These are phyloP conservation scores for Pseudomyrmex flavicornis DNA, from an alignment of 1,140 invertebrate genomes.

Conservation along the genomic window DNA sequence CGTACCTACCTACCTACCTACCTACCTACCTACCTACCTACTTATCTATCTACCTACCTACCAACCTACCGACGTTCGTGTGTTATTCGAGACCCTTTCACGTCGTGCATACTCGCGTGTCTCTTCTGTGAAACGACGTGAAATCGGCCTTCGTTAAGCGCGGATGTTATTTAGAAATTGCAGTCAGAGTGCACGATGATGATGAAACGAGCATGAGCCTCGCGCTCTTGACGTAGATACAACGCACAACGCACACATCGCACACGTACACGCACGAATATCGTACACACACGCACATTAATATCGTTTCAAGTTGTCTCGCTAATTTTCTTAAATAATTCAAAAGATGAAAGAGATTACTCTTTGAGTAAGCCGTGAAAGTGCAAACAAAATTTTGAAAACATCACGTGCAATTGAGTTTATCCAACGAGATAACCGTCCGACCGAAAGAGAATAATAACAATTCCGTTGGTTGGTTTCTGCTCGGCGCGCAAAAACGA, in stretches of 20 bases:
- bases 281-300: no score
- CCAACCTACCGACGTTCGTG: background rate
- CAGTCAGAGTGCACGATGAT: constrained; percentile 6
- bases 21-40: background rate
- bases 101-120: constrained; percentile 2
- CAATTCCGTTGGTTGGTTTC: background rate
- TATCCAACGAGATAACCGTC: background rate
- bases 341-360: background rate
- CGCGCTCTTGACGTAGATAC: no score
- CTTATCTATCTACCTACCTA: background rate
- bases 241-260: no score
- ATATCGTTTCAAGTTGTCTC: background rate
- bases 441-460: background rate
- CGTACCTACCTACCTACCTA: constrained; percentile 34
- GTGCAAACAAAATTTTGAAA: background rate
- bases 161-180: constrained; percentile 12
- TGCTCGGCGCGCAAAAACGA: background rate
- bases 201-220: background rate
- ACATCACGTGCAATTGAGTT: background rate
- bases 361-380: background rate
- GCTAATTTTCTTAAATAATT: background rate
- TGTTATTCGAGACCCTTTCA: constrained; percentile 8
- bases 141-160: constrained; percentile 22
- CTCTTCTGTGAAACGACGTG: background rate
- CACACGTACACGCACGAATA: no score